phyloP scores from a whole-genome alignment of 2,797 vertebrate species.

The Brachyalestes nurse region DNA sequence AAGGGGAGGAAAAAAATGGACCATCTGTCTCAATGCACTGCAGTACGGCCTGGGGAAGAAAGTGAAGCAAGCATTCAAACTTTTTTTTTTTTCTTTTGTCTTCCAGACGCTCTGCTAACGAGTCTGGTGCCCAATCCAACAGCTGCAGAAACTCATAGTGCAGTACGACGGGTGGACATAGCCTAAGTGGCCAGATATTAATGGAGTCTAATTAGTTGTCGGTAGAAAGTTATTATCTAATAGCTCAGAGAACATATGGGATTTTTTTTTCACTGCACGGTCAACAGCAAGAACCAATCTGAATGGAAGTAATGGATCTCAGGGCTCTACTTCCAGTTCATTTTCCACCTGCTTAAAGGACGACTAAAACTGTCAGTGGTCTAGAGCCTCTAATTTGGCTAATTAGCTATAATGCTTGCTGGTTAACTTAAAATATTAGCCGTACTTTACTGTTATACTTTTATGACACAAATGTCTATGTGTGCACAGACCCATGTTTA shows the following conservation, averaged over 20 bases:
- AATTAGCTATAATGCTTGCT: too few species aligned
- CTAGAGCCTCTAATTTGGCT: too few species aligned
- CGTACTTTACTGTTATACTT: too few species aligned
- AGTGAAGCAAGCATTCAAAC: slow-evolving; percentile 8
- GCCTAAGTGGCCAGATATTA: slow-evolving; percentile 64
- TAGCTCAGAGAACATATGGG: neutral
- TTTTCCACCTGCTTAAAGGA: too few species aligned
- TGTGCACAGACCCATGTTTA: too few species aligned
- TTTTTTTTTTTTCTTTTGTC: slow-evolving; percentile 3
- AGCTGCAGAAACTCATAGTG: slow-evolving; percentile 63
- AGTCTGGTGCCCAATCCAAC: slow-evolving; percentile 20
- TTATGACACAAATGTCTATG: too few species aligned
- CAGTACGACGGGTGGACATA: slow-evolving; percentile 58
- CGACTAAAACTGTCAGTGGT: too few species aligned
- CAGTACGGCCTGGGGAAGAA: slow-evolving; percentile 15
- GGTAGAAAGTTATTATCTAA: slow-evolving; percentile 63
- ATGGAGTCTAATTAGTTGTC: slow-evolving; percentile 69
- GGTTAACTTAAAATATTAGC: too few species aligned
- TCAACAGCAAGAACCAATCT: too few species aligned
- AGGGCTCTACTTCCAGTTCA: too few species aligned
- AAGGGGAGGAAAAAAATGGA: slow-evolving; percentile 53
- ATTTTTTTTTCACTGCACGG: too few species aligned
- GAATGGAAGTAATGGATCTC: too few species aligned
- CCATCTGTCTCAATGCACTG: slow-evolving; percentile 74
- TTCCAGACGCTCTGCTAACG: neutral